Conservation (phyloP, 1,140 invertebrate genomes). For the Danaus melanippus region DNA sequence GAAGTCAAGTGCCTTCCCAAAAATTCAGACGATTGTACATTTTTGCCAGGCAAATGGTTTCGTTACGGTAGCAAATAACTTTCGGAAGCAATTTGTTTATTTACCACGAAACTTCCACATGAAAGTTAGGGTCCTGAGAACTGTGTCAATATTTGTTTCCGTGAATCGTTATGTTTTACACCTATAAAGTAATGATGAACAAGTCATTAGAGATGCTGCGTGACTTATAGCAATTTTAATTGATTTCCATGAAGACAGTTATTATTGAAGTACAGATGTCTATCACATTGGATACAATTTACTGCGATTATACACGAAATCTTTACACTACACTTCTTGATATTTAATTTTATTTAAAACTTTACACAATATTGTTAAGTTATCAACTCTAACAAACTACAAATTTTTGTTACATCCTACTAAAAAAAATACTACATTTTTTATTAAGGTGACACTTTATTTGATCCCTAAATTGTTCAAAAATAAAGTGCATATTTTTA, state of each 20-base stretch:
- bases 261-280: not conserved
- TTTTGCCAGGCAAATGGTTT: constrained; percentile 64
- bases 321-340: no score
- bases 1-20: constrained; percentile 42
- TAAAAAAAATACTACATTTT: no score
- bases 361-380: no score
- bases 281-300: not conserved
- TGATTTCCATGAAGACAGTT: constrained; percentile 8
- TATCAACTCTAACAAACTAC: no score
- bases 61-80: constrained; percentile 50
- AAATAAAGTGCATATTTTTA: no score
- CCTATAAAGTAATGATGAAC: constrained; percentile 16
- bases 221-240: constrained; percentile 23
- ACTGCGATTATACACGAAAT: no score
- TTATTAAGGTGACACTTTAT: no score
- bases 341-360: no score
- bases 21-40: constrained; percentile 53
- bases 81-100: constrained; percentile 58
- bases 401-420: no score
- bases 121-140: constrained; percentile 58
- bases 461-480: no score
- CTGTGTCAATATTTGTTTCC: constrained; percentile 51
- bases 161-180: constrained; percentile 30
- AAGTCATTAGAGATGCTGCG: constrained; percentile 14
- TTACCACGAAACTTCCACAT: constrained; percentile 40